Percentiles rank a stretch among this genome's conserved stretches.
Evolutionary conservation across 2,113 vertebrate species (phyloP).

Genomic region (Synodontis membranacea): DNA sequence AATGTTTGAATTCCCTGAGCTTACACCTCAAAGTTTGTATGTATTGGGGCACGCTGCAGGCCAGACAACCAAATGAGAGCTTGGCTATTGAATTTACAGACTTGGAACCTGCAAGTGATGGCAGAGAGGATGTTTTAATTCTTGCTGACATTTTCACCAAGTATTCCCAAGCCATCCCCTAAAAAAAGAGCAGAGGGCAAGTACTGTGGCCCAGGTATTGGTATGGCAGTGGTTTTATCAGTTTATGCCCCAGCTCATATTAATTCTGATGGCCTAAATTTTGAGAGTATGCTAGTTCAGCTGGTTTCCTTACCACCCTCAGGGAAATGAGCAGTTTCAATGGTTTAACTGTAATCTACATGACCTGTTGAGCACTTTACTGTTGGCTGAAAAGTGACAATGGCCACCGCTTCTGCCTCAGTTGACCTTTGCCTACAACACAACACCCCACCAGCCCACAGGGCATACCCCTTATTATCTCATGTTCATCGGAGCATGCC

Average conservation of each 20-base stretch:
- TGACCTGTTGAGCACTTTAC: too few relatives aligned
- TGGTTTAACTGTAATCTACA: too few relatives aligned
- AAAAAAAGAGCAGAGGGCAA: constrained; percentile 20
- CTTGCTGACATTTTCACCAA: neutral
- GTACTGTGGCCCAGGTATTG: neutral
- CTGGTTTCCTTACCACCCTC: too few relatives aligned
- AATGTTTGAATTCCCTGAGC: too few relatives aligned
- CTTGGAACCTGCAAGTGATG: neutral
- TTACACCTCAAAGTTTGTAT: neutral
- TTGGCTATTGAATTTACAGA: neutral
- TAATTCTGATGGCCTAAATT: constrained; percentile 4
- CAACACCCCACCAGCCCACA: too few relatives aligned
- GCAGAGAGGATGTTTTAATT: neutral
- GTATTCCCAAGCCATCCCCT: constrained; percentile 28
- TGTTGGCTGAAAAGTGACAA: too few relatives aligned
- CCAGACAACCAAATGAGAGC: neutral
- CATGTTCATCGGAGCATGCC: too few relatives aligned
- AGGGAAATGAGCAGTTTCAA: too few relatives aligned
- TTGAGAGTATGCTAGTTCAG: neutral
- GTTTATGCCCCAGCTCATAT: neutral
- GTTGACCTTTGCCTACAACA: too few relatives aligned
- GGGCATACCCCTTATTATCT: too few relatives aligned
- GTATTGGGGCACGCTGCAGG: neutral
- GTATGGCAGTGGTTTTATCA: constrained; percentile 17
- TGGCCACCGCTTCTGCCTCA: too few relatives aligned